Evolutionary conservation across 2,888 invertebrate species (phyloP), one percentile per base, ranked within the genome.

Genomic region (Plutella xylostella): DNA sequence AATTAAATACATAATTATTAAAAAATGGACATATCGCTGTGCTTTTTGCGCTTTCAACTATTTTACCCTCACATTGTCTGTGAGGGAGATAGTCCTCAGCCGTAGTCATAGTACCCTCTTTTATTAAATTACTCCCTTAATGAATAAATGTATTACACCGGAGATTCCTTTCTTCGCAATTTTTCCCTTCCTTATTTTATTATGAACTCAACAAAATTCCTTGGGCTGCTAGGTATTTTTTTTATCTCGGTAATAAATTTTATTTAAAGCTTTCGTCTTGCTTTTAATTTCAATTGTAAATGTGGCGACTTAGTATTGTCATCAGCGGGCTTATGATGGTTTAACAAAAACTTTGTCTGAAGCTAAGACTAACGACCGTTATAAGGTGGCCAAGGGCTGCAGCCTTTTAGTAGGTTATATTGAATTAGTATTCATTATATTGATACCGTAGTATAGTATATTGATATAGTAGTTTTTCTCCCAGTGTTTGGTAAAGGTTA

Each of bases 81-180:
- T 25, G 25, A 25, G 25, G 6, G 6, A 25, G 25, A 5, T n/a
- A n/a, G n/a, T n/a, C n/a, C n/a, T n/a, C 54, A 56, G 60, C 50
- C 54, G 41, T 50, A 51, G 55, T 58, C 56, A 57, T 52, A 53
- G 55, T 51, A 53, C 54, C 51, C 52, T 61, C 61, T 67, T 70
- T 69, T 62, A 72, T 72, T 72, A 72, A 74, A 72, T 74, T 75
- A 68, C 70, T 70, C 69, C 63, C 63, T 57, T 73, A 72, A 75
- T 72, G 72, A 75, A 75, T 76, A 75, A 77, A 77, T 72, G 71
- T 74, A 73, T 72, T 72, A 71, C 74, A 69, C 67, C 41, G 53
- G 72, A 68, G 70, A 73, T 68, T 63, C 56, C 56, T 67, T 61
- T 65, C 61, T 63, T 61, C 61, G 65, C 62, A 65, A 71, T 68